phyloP scores from a whole-genome alignment of 2,888 invertebrate genomes.

The Ormyrus thymus region DNA sequence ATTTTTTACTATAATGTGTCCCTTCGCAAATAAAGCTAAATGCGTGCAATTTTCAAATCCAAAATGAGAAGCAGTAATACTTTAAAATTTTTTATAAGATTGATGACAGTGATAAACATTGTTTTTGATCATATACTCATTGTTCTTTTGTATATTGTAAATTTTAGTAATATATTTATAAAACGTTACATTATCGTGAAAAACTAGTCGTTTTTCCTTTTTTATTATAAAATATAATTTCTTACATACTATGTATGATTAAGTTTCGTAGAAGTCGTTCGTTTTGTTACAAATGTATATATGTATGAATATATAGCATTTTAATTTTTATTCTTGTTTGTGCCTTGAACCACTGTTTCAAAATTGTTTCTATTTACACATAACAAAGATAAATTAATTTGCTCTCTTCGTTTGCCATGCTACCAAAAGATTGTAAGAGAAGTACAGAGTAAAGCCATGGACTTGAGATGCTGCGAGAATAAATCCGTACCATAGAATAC shows the following conservation, averaged over 20 bases:
- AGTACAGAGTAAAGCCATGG: slow-evolving; percentile 89
- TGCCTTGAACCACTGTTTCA: slow-evolving; percentile 38
- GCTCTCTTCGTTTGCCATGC: slow-evolving; percentile 89
- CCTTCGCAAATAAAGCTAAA: no score
- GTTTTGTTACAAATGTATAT: slow-evolving; percentile 27
- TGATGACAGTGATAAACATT: no score
- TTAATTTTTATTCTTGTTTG: slow-evolving; percentile 51
- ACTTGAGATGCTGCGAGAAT: slow-evolving; percentile 91
- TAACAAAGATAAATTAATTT: slow-evolving; percentile 76
- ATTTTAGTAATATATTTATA: slow-evolving; percentile 44
- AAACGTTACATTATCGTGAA: slow-evolving; percentile 36
- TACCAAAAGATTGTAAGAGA: slow-evolving; percentile 86
- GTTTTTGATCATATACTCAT: background rate
- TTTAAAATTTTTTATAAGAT: no score
- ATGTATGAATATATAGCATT: slow-evolving; percentile 47
- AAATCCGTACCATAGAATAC: slow-evolving; percentile 94
- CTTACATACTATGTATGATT: slow-evolving; percentile 48
- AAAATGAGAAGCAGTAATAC: no score
- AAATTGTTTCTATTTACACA: slow-evolving; percentile 49
- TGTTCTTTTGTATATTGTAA: slow-evolving; percentile 7
- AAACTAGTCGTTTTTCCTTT: slow-evolving; percentile 28
- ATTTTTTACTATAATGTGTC: no score
- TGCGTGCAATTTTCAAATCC: no score
- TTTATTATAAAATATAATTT: slow-evolving; percentile 56
- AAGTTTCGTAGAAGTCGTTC: slow-evolving; percentile 35